Evolutionary conservation across 2,888 invertebrate species (phyloP), one percentile per base, ranked within the genome.

Genomic region (Cynaeus angustus): DNA sequence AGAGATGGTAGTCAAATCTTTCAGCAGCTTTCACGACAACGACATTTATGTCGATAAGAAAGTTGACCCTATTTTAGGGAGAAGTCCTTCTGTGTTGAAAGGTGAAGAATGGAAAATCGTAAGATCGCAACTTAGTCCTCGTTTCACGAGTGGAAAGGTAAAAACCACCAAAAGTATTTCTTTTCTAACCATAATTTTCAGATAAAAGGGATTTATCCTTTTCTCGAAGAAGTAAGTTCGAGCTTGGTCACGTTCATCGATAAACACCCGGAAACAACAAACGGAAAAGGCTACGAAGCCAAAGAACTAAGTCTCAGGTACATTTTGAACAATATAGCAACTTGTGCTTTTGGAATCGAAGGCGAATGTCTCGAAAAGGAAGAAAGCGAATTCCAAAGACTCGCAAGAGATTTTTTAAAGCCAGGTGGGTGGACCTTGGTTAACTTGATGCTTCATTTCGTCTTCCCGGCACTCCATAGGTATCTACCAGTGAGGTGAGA

Each of bases 61-160:
- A 14, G 71, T 78, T 0, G 89, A 89, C 62, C 86, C 85, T 0
- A 74, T 89, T 2, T 77, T 86, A 8, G 83, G 84, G 1, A 83
- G 84, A 53, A 87, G 87, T 81, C 86, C 87, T 0, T 87, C 89
- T 72, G 68, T 81, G 0, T 72, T 88, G 16, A 84, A 82, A 8
- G 87, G 87, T 0, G 81, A 85, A 7, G 78, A 84, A 72, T 88
- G 89, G 89, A 87, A 87, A 68, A 79, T 82, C 0, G 78, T 86
- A 0, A 83, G 89, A 4, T 78, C 83, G 0, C 86, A 86, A 73
- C 72, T 89, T 10, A 86, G 88, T 1, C 84, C 88, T 0, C 86
- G 86, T 1, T 84, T 89, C 16, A 87, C 88, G 0, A 79, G 82
- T 9, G 85, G 84, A 43, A 86, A 88, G 69, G 46, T 46, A 46